Evolutionary conservation across 2,888 invertebrate genomes (phyloP).

Genomic region (Cerceris rybyensis): DNA sequence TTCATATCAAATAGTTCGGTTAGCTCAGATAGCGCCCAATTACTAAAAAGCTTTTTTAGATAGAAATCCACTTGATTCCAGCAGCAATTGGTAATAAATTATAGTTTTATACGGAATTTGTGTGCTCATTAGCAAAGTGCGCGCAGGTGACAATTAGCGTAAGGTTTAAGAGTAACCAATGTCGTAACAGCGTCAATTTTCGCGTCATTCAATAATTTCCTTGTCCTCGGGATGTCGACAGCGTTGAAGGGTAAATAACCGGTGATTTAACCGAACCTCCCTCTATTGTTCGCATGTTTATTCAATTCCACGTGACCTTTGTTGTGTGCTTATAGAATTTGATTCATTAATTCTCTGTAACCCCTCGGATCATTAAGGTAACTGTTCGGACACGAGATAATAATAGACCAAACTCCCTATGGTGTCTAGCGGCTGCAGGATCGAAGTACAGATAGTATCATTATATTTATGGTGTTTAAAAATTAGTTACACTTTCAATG

Average conservation of each 20-base stretch:
- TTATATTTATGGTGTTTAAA: too few species aligned
- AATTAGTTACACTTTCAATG: too few species aligned
- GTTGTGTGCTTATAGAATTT: neutral
- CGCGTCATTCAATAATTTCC: constrained; percentile 48
- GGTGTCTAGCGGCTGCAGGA: too few species aligned
- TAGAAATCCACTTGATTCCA: constrained; percentile 38
- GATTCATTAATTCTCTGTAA: neutral
- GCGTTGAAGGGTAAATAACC: constrained; percentile 31
- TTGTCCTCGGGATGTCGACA: constrained; percentile 23
- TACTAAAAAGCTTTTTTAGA: constrained; percentile 22
- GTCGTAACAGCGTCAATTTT: constrained; percentile 36
- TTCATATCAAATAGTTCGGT: too few species aligned
- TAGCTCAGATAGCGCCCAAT: constrained; percentile 9
- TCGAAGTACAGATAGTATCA: too few species aligned
- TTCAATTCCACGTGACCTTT: neutral
- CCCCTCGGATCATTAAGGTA: too few species aligned
- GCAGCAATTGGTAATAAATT: constrained; percentile 55
- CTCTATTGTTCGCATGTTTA: constrained; percentile 4
- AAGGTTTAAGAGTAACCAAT: constrained; percentile 27
- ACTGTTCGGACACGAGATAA: neutral
- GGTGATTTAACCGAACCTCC: constrained; percentile 22
- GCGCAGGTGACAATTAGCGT: constrained; percentile 53
- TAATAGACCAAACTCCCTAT: neutral
- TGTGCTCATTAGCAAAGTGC: constrained; percentile 49
- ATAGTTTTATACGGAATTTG: constrained; percentile 35